Percentiles rank a stretch among this genome's conserved stretches.
These are phyloP conservation scores for Rhinichthys osculus DNA, from an alignment of 2,797 vertebrate species.

Conservation along the genomic window DNA sequence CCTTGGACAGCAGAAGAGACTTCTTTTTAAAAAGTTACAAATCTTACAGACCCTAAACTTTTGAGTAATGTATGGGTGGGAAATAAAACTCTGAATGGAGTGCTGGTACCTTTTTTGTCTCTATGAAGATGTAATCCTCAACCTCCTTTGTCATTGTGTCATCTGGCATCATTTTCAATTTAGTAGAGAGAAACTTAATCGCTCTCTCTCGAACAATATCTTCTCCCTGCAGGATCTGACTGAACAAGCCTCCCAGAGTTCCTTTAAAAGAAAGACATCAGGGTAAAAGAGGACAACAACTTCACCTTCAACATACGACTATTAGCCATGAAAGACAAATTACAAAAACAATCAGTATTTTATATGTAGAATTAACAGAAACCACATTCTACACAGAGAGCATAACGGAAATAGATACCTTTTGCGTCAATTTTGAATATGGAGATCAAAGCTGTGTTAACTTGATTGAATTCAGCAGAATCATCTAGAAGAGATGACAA, in stretches of 20 bases:
- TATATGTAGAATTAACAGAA: neutral
- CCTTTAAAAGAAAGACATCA: conserved; percentile 75
- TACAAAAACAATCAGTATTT: neutral
- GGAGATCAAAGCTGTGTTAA: conserved; percentile 92
- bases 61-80: neutral
- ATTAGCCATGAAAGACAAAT: neutral
- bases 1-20: neutral
- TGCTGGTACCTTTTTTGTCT: conserved; percentile 90
- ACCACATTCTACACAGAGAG: neutral
- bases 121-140: conserved; percentile 90
- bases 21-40: neutral
- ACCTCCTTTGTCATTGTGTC: conserved; percentile 96
- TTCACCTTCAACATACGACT: neutral
- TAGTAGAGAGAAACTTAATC: conserved; percentile 94
- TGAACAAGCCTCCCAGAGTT: conserved; percentile 94
- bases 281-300: neutral
- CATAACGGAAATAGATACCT: conserved; percentile 76
- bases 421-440: conserved; percentile 98
- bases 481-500: conserved; percentile 82
- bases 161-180: conserved; percentile 91
- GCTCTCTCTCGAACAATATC: conserved; percentile 95
- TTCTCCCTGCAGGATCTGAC: conserved; percentile 97
- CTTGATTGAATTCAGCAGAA: conserved; percentile 96
- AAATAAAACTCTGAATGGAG: neutral
- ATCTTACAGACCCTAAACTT: neutral